Evolutionary conservation across 2,888 invertebrate species (phyloP), one percentile per base, ranked within the genome.

Genomic region (Endotricha flammealis): DNA sequence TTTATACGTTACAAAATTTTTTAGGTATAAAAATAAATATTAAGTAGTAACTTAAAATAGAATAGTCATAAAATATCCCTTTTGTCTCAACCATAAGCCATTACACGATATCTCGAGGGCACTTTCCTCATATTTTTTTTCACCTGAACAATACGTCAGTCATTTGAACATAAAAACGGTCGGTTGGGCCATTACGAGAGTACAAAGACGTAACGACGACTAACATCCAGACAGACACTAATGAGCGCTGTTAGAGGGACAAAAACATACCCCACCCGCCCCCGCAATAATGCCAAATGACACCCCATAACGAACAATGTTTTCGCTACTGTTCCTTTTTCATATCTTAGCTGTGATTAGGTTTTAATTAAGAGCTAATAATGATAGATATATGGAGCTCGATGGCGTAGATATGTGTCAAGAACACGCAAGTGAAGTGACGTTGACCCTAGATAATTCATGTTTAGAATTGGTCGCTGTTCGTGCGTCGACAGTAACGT

Each of bases 221-320:
- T 13, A 23, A 48, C 48, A 47, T 42, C 46, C 43, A 47, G 51
- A 39, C 41, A 42, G 41, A 46, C 57, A 44, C 64, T 67, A 67
- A 67, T 65, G 66, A 66, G 64, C 34, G 46, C 46, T 55, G 57
- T 34, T 34, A 31, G 28, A 12, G 23, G 20, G 37, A 42, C 39
- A 39, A 34, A 34, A 29, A 34, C 34, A 20, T 20, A 6, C 20
- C 20, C 20, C 20, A 6, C 20, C n/a, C 20, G 6, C 7, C 20
- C 20, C 20, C 20, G n/a, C 7, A 20, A 4, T 20, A 20, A 6
- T 20, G 2, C 20, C n/a, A 20, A 20, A 20, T 20, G 20, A 20
- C 7, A 20, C 20, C 20, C 20, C n/a, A 20, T 20, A 20, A 20
- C n/a, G 20, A 20, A 20, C 20, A 20, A 4, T 20, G 20, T 20